Base-by-base conservation (phyloP, 2,888 invertebrate species). In the Parasteatoda lunata region DNA sequence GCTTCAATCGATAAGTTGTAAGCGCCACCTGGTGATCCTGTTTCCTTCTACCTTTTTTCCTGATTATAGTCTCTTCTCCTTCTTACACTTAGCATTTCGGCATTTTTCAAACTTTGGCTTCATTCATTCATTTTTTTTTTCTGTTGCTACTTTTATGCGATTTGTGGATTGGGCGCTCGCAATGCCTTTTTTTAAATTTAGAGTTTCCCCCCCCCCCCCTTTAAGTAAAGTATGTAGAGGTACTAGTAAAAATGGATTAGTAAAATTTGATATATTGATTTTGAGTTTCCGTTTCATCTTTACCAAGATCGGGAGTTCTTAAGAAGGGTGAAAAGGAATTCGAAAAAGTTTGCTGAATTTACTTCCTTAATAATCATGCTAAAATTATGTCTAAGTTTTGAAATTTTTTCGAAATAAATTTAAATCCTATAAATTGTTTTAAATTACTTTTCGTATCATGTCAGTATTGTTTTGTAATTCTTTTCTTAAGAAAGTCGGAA, bases 101-200 rank as follows among this genome's bases (percentile, higher is more conserved):
- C 81, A 81, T 81, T 81, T 81, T 81, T 81, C 81, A 75, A 81
- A 81, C 65, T 45, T 11, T 48, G 59, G 49, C 59, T 47, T 77
- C 8, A 9, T 49, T 51, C 52, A 30, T 77, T 77, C 52, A 66
- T 49, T 75, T 66, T 52, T 81, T 65, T 49, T n/a, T 52, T 52
- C n/a, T 70, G 54, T 52, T 69, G 73, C 65, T 72, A 48, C 15
- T 69, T 81, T 81, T 75, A 80, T 80, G 80, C 47, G 80, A n/a
- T 78, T 59, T 76, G 68, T 30, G 52, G 77, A 51, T 66, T 45
- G 45, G 64, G 48, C 49, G 68, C 69, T 69, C 68, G 4, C 59
- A 13, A 9, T 59, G 11, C n/a, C 59, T 13, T n/a, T 13, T 59
- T 59, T 59, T 13, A 4, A 59, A 59, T n/a, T 59, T 4, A 59